Base-by-base conservation (phyloP, 1,140 invertebrate genomes). In the Chymomyza costata region DNA sequence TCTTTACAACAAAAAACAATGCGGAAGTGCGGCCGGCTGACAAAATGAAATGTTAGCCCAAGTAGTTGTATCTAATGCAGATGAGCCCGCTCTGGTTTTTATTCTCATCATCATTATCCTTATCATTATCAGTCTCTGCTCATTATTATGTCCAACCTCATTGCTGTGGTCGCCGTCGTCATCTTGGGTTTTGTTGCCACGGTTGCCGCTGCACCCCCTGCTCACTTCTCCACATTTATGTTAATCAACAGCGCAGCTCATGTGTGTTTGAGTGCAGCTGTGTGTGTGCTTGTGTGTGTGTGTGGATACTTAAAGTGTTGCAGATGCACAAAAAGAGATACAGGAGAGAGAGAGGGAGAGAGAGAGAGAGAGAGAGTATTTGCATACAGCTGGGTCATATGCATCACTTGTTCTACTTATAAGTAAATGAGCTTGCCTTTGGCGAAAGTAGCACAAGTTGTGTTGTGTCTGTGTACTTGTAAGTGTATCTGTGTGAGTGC, bases 381-480 rank as follows among this genome's bases (percentile, higher is more conserved):
- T 25, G 21, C 21, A 25, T 48, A 28, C 25, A 46, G 21, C n/a
- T 46, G 39, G 25, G 49, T 18, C 41, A 43, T 37, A 30, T 43
- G 48, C 44, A 55, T 62, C 43, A 48, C 60, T 63, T 62, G 50
- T 63, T 62, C 50, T 49, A 49, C 58, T 55, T 62, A 62, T 21
- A 63, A n/a, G n/a, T n/a, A n/a, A 62, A 55, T 62, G 58, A 54
- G 60, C 43, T 13, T 10, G 16, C 13, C 19, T 30, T 30, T 46
- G 43, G 19, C 19, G 35, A 34, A 45, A 52, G 50, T 39, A 45
- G 17, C 30, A 30, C 30, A 11, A 34, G 43, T 11, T 32, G 31
- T 15, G 30, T 15, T 18, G n/a, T 16, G 45, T 50, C 58, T 58
- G 54, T 64, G 44, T 47, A 55, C 44, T 64, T 64, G 51, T n/a